phyloP scores from a whole-genome alignment of 1,140 invertebrate species.

The Melitaea cinxia region DNA sequence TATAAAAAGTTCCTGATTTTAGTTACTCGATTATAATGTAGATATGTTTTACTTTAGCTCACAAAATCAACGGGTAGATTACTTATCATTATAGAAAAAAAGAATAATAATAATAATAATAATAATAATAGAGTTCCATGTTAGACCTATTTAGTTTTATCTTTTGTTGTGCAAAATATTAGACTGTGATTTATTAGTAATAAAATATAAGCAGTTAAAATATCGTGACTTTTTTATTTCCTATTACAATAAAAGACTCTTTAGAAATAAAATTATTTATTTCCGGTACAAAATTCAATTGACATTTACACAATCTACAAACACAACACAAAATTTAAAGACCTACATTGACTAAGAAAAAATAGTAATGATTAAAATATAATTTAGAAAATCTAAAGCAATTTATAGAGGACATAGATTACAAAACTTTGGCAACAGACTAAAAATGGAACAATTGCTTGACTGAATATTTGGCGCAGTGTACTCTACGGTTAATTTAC shows the following conservation, averaged over 20 bases:
- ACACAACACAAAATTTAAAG: conserved; percentile 14
- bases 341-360: no score
- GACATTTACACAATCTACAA: conserved; percentile 33
- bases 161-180: conserved; percentile 74
- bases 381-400: no score
- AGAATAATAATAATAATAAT: neutral
- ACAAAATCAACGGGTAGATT: neutral
- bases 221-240: neutral
- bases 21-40: neutral
- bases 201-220: conserved; percentile 19
- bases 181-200: conserved; percentile 28
- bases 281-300: conserved; percentile 51
- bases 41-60: neutral
- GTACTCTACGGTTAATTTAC: conserved; percentile 47
- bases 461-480: conserved; percentile 53
- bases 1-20: neutral
- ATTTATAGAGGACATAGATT: no score
- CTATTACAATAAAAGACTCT: neutral
- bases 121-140: neutral
- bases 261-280: conserved; percentile 38
- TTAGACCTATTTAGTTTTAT: conserved; percentile 80
- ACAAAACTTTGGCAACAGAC: conserved; percentile 21
- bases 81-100: neutral
- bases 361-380: no score
- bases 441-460: conserved; percentile 20